phyloP scores from a whole-genome alignment of 2,113 vertebrate genomes.

The Antechinus flavipes region DNA sequence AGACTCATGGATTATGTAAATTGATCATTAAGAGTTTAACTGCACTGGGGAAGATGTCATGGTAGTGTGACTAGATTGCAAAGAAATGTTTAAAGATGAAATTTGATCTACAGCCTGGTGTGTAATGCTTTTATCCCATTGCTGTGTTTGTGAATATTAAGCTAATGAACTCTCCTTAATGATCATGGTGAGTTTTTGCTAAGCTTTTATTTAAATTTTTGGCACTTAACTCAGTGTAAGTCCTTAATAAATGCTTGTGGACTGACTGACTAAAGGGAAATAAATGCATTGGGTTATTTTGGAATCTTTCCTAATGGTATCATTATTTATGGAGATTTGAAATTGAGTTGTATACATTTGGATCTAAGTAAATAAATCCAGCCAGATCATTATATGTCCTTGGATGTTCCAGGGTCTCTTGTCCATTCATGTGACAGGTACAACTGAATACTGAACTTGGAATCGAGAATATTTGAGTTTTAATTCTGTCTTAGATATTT shows the following conservation, averaged over 20 bases:
- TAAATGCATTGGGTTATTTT: background rate
- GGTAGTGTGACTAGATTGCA: slow-evolving; percentile 37
- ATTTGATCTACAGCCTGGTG: slow-evolving; percentile 24
- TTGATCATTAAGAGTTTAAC: slow-evolving; percentile 37
- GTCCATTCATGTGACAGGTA: background rate
- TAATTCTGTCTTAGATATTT: background rate
- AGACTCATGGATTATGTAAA: slow-evolving; percentile 63
- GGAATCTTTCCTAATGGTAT: background rate
- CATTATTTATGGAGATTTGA: background rate
- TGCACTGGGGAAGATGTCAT: slow-evolving; percentile 62
- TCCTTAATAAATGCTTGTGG: background rate
- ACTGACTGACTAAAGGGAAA: background rate
- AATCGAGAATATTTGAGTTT: background rate
- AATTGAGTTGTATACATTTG: background rate
- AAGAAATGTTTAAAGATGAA: slow-evolving; percentile 58
- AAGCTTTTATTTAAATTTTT: background rate
- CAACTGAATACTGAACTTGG: background rate
- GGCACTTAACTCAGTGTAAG: background rate
- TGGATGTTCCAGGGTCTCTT: background rate
- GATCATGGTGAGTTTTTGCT: background rate
- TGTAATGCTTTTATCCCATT: slow-evolving; percentile 50
- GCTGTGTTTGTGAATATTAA: slow-evolving; percentile 46
- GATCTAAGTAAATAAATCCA: background rate
- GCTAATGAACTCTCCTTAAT: slow-evolving; percentile 12
- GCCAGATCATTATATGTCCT: background rate